Evolutionary conservation across 2,888 invertebrate species (phyloP), one percentile per base, ranked within the genome.

Genomic region (Torymus texanus): DNA sequence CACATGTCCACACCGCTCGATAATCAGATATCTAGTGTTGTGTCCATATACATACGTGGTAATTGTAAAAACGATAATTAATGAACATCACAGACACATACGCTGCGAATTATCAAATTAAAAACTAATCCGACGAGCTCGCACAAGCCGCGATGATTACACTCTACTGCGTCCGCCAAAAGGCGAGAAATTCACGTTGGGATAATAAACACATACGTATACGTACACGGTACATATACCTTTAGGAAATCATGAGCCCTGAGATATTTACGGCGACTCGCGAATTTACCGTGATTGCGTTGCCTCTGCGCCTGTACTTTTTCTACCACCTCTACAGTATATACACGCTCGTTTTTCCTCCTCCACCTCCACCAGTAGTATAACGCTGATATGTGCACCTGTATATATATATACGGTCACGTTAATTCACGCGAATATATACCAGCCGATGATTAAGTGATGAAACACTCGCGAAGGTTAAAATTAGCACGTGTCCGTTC

Each of bases 61-160:
- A 56, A 16, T 18, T 50, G 61, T 50, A 73, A 73, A 78, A 78
- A 73, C 66, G 55, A 67, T 84, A 86, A 87, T 87, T 87, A 87
- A 87, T 87, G 83, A 84, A 85, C 84, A 83, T 85, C 83, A 83
- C 51, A 56, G 55, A 50, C 21, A 13, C 61, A 66, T n/a, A n/a
- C 24, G 41, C 66, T 76, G 62, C 79, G 75, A 76, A 78, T 80
- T 41, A 82, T 74, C 83, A 80, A 88, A 88, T 88, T 87, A 88
- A 88, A 88, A 88, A 88, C 85, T 87, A 88, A 88, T 88, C 83
- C 85, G 84, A 87, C 84, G 80, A 82, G 79, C 83, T 79, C 62
- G 21, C 16, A 16, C 12, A n/a, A n/a, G 24, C 51, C 51, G 66
- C 71, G 58, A 72, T 58, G 59, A 78, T 72, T 65, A 14, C 59